These are phyloP conservation scores for Temnothorax rugatulus DNA, from an alignment of 2,888 invertebrate species.

Conservation along the genomic window DNA sequence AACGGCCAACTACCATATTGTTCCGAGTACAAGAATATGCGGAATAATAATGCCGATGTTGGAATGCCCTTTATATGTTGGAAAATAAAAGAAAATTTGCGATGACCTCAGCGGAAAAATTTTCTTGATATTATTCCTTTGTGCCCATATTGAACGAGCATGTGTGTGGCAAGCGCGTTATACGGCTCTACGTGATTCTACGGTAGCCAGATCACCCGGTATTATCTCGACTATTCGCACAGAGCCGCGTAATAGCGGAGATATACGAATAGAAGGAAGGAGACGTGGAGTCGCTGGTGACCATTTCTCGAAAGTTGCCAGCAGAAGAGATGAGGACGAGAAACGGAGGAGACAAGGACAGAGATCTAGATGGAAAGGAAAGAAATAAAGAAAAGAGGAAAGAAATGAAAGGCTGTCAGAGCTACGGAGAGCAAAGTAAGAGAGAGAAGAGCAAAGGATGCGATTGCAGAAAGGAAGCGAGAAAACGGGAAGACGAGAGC, in stretches of 20 bases:
- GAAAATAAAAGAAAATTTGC: conserved; percentile 5
- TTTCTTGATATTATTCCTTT: neutral
- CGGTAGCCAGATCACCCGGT: conserved; percentile 52
- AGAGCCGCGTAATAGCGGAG: conserved; percentile 50
- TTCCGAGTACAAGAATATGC: neutral
- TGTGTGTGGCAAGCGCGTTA: neutral
- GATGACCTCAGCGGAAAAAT: conserved; percentile 18
- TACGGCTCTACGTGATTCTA: conserved; percentile 34
- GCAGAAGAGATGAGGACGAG: conserved; percentile 31
- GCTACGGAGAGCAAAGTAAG: conserved; percentile 73
- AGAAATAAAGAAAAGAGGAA: conserved; percentile 75
- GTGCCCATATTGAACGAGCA: neutral
- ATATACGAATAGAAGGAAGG: conserved; percentile 55
- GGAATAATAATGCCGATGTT: conserved; percentile 3
- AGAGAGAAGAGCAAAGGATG: conserved; percentile 61
- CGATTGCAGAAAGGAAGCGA: conserved; percentile 59
- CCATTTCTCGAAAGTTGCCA: conserved; percentile 49
- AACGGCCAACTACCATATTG: neutral
- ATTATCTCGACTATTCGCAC: conserved; percentile 57
- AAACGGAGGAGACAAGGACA: conserved; percentile 39
- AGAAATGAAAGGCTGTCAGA: conserved; percentile 81
- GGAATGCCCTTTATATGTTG: neutral
- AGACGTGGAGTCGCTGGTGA: conserved; percentile 38
- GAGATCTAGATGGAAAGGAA: conserved; percentile 55
- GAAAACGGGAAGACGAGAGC: conserved; percentile 73